These are phyloP conservation scores for Centropristis striata DNA, from an alignment of 2,113 vertebrate species.

Conservation along the genomic window DNA sequence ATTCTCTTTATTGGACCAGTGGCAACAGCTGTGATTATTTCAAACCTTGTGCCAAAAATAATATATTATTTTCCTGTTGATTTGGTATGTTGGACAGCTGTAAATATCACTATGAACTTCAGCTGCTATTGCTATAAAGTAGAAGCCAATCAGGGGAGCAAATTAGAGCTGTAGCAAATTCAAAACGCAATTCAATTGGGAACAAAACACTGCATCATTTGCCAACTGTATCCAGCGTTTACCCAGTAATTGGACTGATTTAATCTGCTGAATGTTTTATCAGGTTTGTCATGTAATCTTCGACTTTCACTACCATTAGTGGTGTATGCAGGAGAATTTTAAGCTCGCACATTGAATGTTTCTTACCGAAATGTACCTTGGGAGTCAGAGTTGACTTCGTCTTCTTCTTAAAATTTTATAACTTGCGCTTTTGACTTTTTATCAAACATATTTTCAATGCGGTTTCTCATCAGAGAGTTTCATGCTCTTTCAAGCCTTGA, in stretches of 20 bases:
- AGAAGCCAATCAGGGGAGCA: not conserved
- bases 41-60: not conserved
- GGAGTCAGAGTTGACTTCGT: not conserved
- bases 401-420: not conserved
- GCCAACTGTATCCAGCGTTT: not conserved
- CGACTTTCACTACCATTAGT: not conserved
- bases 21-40: not conserved
- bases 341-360: not conserved
- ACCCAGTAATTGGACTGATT: not conserved
- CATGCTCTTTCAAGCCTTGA: not conserved
- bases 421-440: not conserved
- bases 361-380: not conserved
- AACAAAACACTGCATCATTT: not conserved
- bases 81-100: not conserved
- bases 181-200: not conserved
- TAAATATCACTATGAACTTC: not conserved
- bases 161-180: not conserved
- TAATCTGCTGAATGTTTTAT: not conserved
- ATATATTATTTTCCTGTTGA: not conserved
- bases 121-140: not conserved
- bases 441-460: not conserved
- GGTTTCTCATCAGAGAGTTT: not conserved
- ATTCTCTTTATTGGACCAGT: not conserved
- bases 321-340: not conserved
- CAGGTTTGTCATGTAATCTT: not conserved